Conservation (phyloP, 2,113 vertebrate species). For the Pedionomus torquatus region DNA sequence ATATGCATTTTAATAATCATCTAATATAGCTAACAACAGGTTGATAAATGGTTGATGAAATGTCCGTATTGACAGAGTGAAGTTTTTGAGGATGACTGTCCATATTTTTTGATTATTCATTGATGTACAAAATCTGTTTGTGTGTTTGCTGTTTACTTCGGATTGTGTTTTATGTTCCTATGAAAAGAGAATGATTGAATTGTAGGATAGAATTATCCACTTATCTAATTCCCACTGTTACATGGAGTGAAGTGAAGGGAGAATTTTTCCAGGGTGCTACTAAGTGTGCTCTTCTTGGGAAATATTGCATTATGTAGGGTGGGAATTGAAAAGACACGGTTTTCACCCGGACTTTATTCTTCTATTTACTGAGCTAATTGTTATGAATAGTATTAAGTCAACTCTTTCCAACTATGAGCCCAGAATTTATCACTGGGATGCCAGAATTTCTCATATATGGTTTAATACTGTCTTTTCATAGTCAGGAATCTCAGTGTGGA, state of each 20-base stretch:
- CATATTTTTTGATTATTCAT: neutral
- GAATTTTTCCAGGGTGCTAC: neutral
- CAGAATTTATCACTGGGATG: neutral
- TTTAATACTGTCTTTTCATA: neutral
- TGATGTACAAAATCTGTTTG: neutral
- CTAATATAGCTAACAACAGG: neutral
- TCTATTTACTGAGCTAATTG: neutral
- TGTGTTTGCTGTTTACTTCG: neutral
- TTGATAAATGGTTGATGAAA: neutral
- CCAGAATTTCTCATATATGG: neutral
- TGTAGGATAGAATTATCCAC: neutral
- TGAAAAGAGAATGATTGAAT: neutral
- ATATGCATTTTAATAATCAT: neutral
- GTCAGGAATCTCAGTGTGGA: neutral
- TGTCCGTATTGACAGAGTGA: neutral
- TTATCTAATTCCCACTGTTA: neutral
- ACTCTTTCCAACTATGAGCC: neutral
- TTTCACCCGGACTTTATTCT: neutral
- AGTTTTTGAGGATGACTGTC: neutral
- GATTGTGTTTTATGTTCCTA: neutral
- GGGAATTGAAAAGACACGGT: neutral
- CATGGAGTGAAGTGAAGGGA: neutral
- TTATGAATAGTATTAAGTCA: neutral
- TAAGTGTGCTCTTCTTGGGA: neutral
- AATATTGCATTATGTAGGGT: neutral